Base-by-base conservation (phyloP, 2,113 vertebrate species). In the Cyanoderma ruficeps region DNA sequence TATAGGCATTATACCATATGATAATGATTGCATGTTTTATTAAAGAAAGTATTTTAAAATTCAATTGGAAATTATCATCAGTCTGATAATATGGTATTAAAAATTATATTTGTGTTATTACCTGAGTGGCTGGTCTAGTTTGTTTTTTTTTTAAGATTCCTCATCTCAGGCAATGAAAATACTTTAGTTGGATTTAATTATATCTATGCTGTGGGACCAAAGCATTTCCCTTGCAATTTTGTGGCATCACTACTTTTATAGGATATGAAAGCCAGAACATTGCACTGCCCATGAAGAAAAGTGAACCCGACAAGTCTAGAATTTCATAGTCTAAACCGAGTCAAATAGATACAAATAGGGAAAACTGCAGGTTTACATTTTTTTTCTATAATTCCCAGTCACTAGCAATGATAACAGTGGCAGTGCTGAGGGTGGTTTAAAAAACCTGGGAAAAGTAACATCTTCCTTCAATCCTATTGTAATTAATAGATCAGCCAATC, bases 231-330 rank as follows among this genome's bases (percentile, higher is more conserved):
- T 89, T 70, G 74, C 59, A 89, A 91, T 95, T 92, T 82, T 91
- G 89, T 74, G 90, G 92, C 84, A 95, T 90, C 25, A 1, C 70
- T 80, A 41, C 61, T 92, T 96, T 94, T 92, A 91, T 83, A 85
- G 89, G 67, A 87, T 91, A 85, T 83, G 79, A 92, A 95, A 96
- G 76, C 52, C 88, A 95, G 88, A 94, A 78, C 86, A 83, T 23
- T 82, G 83, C 47, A 65, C 25, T 80, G 53, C n/a, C 74, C 39
- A 10, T 82, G 90, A 94, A 87, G 57, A 27, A 89, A 96, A 96
- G 37, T 69, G 92, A 96, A 87, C 37, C 57, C 64, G 93, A 94
- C 93, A 95, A 94, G 79, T 61, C 52, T 59, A 81, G 90, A 84
- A 92, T 94, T 92, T 91, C 80, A 85, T 76, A 91, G 70, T 69